Evolutionary conservation across 2,888 invertebrate genomes (phyloP).

Genomic region (Caradrina kadenii): DNA sequence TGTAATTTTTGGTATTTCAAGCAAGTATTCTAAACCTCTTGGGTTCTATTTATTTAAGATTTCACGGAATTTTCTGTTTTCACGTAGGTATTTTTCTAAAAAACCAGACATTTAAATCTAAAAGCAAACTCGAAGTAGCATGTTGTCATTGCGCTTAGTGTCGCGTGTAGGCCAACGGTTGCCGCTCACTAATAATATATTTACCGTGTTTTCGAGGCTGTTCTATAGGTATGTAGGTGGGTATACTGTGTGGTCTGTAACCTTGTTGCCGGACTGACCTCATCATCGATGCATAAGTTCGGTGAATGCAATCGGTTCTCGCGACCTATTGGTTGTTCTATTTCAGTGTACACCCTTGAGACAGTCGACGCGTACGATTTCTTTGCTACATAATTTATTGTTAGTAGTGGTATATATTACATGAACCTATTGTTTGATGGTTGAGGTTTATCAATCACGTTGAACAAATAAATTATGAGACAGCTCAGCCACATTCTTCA

Average conservation of each 20-base stretch:
- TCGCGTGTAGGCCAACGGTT: slow-evolving; percentile 43
- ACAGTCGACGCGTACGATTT: slow-evolving; percentile 40
- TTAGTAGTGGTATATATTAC: slow-evolving; percentile 34
- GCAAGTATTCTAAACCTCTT: slow-evolving; percentile 16
- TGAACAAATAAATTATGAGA: slow-evolving; percentile 59
- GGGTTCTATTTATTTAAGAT: slow-evolving; percentile 4
- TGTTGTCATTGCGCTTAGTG: slow-evolving; percentile 22
- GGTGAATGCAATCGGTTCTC: slow-evolving; percentile 71
- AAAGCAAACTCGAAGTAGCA: slow-evolving; percentile 32
- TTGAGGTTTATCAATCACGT: slow-evolving; percentile 51
- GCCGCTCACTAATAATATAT: slow-evolving; percentile 53
- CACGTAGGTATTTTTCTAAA: neutral
- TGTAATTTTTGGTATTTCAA: slow-evolving; percentile 19
- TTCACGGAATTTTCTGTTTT: neutral
- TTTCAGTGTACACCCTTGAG: slow-evolving; percentile 68
- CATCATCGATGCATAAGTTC: slow-evolving; percentile 77
- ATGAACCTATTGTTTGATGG: slow-evolving; percentile 52
- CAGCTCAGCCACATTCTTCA: slow-evolving; percentile 41
- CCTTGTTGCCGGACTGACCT: slow-evolving; percentile 51
- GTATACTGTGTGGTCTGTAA: slow-evolving; percentile 35
- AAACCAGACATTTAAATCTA: slow-evolving; percentile 7
- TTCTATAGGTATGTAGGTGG: slow-evolving; percentile 18
- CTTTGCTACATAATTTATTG: slow-evolving; percentile 63
- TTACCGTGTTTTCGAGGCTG: slow-evolving; percentile 45
- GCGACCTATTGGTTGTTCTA: slow-evolving; percentile 73